Conservation (phyloP, 2,797 vertebrate species). For the Sebastes goodei region DNA sequence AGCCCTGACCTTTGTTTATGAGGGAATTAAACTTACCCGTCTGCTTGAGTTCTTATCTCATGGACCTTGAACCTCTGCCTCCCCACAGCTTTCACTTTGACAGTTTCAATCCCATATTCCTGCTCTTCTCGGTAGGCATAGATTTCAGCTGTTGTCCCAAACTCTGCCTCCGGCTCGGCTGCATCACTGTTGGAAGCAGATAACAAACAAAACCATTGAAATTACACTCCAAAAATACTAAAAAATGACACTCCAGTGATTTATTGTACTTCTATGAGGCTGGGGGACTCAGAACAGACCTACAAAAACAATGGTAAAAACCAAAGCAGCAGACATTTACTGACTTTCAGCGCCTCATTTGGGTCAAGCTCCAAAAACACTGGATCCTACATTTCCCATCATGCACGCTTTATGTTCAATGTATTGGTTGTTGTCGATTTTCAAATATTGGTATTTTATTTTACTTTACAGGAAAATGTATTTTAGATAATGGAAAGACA, state of each 20-base stretch:
- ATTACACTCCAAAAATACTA: neutral
- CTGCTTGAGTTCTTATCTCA: conserved; percentile 95
- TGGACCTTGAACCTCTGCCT: conserved; percentile 97
- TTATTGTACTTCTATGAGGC: neutral
- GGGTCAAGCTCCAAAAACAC: neutral
- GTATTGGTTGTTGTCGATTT: too few species aligned
- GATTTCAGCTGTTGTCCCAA: conserved; percentile 98
- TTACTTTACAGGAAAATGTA: too few species aligned
- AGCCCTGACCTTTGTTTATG: conserved; percentile 13
- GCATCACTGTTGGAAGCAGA: conserved; percentile 58
- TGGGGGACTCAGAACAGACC: neutral
- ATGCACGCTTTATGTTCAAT: neutral
- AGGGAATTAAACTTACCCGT: conserved; percentile 87
- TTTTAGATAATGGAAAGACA: too few species aligned
- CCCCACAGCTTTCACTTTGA: conserved; percentile 97
- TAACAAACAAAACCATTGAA: neutral
- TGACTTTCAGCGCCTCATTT: neutral
- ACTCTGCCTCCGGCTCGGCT: conserved; percentile 80
- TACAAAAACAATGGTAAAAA: neutral
- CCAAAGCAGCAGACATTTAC: neutral
- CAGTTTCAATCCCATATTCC: conserved; percentile 95
- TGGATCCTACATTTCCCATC: neutral
- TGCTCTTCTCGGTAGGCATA: conserved; percentile 97
- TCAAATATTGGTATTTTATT: too few species aligned
- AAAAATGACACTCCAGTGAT: neutral